phyloP scores from a whole-genome alignment of 2,113 vertebrate species.

The Vidua macroura region DNA sequence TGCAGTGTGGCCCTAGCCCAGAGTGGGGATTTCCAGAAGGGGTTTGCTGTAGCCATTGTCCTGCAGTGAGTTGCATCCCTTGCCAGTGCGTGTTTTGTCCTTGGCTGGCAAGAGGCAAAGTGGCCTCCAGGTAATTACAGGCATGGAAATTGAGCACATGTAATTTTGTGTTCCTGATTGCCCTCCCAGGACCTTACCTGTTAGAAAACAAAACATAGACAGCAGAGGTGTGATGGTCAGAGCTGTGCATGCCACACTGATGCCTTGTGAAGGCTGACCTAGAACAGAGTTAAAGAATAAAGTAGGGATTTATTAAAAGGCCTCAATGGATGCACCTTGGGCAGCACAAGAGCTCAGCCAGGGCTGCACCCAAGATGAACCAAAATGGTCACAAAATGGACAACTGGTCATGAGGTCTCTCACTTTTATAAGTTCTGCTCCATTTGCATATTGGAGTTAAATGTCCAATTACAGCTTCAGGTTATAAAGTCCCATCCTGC shows the following conservation, averaged over 20 bases:
- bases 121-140: neutral
- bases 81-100: neutral
- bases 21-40: neutral
- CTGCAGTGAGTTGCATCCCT: neutral
- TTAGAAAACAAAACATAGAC: neutral
- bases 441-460: too few species aligned
- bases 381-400: too few species aligned
- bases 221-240: neutral
- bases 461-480: too few species aligned
- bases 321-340: too few species aligned
- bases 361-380: too few species aligned
- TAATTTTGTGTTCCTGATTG: neutral
- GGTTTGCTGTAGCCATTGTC: too few species aligned
- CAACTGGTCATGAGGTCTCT: too few species aligned
- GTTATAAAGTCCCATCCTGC: too few species aligned
- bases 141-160: neutral
- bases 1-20: neutral
- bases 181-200: neutral
- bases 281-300: neutral
- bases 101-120: neutral
- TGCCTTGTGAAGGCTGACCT: neutral
- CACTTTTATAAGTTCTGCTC: too few species aligned
- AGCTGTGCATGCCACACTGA: neutral
- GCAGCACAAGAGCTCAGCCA: too few species aligned
- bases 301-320: neutral